These are phyloP conservation scores for Drosophila maculinotata DNA, from an alignment of 2,888 invertebrate genomes.

Conservation along the genomic window DNA sequence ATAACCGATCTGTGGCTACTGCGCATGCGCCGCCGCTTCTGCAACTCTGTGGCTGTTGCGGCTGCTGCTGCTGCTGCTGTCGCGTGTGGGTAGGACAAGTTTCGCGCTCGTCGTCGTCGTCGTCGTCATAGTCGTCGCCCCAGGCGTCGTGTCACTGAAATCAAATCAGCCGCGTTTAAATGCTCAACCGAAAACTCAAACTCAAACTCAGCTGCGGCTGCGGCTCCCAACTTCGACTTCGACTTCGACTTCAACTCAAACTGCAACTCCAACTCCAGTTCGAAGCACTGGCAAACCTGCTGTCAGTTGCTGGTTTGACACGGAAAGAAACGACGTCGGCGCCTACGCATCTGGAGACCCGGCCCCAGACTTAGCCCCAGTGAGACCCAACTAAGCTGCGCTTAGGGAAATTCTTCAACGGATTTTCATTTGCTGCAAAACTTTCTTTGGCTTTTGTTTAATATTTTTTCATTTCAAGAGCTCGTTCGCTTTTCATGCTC, in stretches of 20 bases:
- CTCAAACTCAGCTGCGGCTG: conserved; percentile 32
- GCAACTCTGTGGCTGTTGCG: conserved; percentile 7
- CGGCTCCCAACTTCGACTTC: conserved; percentile 47
- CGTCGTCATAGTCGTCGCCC: conserved; percentile 52
- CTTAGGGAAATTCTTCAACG: conserved; percentile 80
- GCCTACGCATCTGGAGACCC: conserved; percentile 69
- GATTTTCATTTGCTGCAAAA: conserved; percentile 74
- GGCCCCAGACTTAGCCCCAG: conserved; percentile 35
- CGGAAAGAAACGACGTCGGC: conserved; percentile 74
- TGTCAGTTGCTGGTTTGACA: conserved; percentile 81
- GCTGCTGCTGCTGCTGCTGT: conserved; percentile 20
- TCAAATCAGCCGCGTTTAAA: conserved; percentile 79
- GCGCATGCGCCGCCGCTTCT: conserved; percentile 58
- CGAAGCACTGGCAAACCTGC: conserved; percentile 70
- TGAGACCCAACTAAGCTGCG: conserved; percentile 60
- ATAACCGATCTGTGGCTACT: conserved; percentile 66
- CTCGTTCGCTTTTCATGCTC: conserved; percentile 30
- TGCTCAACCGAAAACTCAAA: conserved; percentile 76
- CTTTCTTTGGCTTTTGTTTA: conserved; percentile 73
- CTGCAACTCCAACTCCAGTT: conserved; percentile 32
- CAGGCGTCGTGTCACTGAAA: conserved; percentile 79
- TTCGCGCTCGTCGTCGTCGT: conserved; percentile 34
- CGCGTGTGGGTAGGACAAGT: conserved; percentile 62
- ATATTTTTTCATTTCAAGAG: conserved; percentile 32
- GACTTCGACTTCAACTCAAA: conserved; percentile 31